Evolutionary conservation across 2,797 vertebrate species (phyloP).

Genomic region (Cheirogaleus major): DNA sequence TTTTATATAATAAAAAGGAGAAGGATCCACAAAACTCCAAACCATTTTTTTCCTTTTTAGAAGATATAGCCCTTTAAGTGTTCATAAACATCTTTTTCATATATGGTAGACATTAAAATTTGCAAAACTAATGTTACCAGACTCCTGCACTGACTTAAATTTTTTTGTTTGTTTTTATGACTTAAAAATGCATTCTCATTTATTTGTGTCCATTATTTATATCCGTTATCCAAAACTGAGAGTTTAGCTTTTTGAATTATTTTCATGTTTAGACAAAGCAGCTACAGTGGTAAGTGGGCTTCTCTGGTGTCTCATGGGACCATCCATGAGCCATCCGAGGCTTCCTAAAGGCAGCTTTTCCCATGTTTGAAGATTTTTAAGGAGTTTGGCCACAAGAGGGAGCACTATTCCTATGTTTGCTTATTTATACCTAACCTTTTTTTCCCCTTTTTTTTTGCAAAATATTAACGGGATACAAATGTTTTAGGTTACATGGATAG

Average conservation of each 20-base stretch:
- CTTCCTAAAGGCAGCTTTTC: background rate
- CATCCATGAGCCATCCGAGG: background rate
- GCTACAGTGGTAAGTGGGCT: background rate
- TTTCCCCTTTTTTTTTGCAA: background rate
- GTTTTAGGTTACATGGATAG: no score
- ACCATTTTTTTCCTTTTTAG: background rate
- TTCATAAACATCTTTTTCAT: background rate
- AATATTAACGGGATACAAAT: no score
- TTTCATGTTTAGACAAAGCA: background rate
- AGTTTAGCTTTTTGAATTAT: background rate
- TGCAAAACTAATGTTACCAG: background rate
- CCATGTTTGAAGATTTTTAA: background rate
- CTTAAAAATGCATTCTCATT: background rate
- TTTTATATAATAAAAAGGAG: background rate
- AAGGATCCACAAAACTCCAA: background rate
- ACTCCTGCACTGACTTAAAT: background rate
- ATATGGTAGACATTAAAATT: background rate
- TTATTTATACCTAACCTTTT: background rate
- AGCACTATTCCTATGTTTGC: conserved; percentile 19
- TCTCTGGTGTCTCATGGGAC: background rate
- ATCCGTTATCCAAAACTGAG: background rate
- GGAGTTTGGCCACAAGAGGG: conserved; percentile 64
- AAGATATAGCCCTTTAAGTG: background rate
- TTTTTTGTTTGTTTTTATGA: background rate
- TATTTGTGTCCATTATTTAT: background rate